Percentiles rank a stretch among this genome's conserved stretches.
Conservation (phyloP, 1,140 invertebrate species). For the Achatina immaculata region DNA sequence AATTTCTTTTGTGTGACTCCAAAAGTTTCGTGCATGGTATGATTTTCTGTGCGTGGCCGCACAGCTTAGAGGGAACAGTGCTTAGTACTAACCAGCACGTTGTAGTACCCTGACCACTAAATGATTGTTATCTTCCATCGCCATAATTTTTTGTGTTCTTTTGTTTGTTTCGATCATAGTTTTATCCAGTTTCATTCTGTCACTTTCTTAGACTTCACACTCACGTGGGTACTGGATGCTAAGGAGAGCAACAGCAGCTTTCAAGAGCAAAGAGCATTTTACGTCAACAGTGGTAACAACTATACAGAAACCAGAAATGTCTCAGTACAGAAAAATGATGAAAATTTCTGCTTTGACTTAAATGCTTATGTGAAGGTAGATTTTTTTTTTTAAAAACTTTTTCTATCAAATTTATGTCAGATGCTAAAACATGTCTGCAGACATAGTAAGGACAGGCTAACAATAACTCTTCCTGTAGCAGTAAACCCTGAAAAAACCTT, state of each 20-base stretch:
- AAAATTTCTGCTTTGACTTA: conserved; percentile 42
- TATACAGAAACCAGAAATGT: conserved; percentile 37
- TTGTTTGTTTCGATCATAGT: conserved; percentile 13
- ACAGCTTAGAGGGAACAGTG: no score
- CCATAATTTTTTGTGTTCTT: conserved; percentile 15
- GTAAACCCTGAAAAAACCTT: no score
- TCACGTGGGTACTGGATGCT: conserved; percentile 54
- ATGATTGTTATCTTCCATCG: not conserved
- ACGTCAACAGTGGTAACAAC: conserved; percentile 20
- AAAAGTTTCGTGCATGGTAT: no score
- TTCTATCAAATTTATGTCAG: not conserved
- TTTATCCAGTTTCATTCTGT: no score
- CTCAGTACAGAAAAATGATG: conserved; percentile 39
- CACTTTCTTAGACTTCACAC: conserved; percentile 49
- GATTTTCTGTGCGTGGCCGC: no score
- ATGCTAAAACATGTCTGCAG: no score
- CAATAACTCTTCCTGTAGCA: no score
- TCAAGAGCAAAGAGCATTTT: conserved; percentile 44
- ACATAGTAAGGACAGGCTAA: no score
- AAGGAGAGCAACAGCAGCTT: conserved; percentile 39
- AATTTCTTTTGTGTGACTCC: no score
- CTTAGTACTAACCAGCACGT: no score
- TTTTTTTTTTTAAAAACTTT: not conserved
- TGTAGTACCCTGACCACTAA: no score
- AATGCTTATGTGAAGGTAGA: conserved; percentile 51